A percentile compares a stretch with the other conserved stretches of the same genome.
These are phyloP conservation scores for Chlorops oryzae DNA, from an alignment of 1,140 invertebrate genomes.

Conservation along the genomic window DNA sequence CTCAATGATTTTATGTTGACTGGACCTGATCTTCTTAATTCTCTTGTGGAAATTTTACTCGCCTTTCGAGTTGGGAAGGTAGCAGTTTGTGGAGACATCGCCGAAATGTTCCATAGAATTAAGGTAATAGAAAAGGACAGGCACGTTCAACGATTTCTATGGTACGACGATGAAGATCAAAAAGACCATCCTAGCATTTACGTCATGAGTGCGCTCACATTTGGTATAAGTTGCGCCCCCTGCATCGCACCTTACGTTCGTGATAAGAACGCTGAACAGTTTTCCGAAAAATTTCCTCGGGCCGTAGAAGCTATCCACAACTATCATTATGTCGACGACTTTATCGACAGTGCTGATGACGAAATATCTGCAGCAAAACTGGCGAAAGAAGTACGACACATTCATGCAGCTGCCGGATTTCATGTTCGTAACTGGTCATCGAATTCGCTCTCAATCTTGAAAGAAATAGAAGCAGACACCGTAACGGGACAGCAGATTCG, in stretches of 20 bases:
- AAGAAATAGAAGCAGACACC: not conserved
- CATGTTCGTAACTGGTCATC: conserved; percentile 10
- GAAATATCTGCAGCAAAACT: conserved; percentile 19
- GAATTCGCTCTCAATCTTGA: not conserved
- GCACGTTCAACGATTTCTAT: not conserved
- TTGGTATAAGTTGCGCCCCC: conserved; percentile 8
- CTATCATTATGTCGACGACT: conserved; percentile 43
- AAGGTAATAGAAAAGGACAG: not conserved
- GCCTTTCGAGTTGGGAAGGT: not conserved
- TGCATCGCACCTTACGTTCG: conserved; percentile 6
- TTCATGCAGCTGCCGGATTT: conserved; percentile 26
- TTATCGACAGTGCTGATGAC: conserved; percentile 28
- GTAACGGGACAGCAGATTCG: too few species aligned
- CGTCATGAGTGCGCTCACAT: not conserved
- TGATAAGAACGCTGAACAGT: conserved; percentile 24
- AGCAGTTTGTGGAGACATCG: not conserved
- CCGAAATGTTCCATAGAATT: not conserved
- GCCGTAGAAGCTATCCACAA: conserved; percentile 25
- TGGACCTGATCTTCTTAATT: not conserved
- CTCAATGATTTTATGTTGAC: not conserved
- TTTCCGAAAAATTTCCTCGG: conserved; percentile 9
- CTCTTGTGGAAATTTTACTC: not conserved
- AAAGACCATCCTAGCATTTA: not conserved
- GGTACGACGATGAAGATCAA: not conserved
- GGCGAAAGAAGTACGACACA: conserved; percentile 20